These are phyloP conservation scores for Tarsius wallacei DNA, from an alignment of 2,797 vertebrate species.

Conservation along the genomic window DNA sequence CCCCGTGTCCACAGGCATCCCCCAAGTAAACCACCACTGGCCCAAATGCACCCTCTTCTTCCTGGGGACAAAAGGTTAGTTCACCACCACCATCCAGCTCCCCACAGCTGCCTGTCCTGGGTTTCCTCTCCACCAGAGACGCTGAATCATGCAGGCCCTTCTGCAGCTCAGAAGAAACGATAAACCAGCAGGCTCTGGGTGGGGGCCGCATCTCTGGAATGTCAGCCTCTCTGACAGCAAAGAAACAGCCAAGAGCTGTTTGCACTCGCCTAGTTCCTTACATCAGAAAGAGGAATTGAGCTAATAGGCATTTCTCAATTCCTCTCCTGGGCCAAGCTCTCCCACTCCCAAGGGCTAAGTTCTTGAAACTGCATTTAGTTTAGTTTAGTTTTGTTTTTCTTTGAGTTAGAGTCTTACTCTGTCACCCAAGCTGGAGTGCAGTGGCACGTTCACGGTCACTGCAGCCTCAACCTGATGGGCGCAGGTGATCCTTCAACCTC, in stretches of 20 bases:
- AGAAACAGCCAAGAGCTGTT: slow-evolving; percentile 84
- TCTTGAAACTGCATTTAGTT: slow-evolving; percentile 59
- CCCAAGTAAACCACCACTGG: not conserved
- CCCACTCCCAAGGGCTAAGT: slow-evolving; percentile 51
- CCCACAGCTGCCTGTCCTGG: slow-evolving; percentile 50
- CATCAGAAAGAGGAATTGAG: slow-evolving; percentile 83
- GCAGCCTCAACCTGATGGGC: no score
- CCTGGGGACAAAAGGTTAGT: not conserved
- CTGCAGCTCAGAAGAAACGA: slow-evolving; percentile 73
- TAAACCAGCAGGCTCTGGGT: slow-evolving; percentile 80
- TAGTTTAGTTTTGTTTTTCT: no score
- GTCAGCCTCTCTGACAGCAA: slow-evolving; percentile 79
- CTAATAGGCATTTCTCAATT: slow-evolving; percentile 80
- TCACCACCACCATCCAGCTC: not conserved
- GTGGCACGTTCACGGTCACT: no score
- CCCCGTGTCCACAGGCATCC: not conserved
- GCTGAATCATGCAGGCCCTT: slow-evolving; percentile 79
- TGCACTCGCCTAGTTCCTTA: slow-evolving; percentile 81
- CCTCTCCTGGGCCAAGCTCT: slow-evolving; percentile 65
- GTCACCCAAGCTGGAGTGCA: no score
- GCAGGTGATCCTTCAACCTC: no score
- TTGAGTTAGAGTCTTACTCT: no score
- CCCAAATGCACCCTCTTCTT: not conserved
- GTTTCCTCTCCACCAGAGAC: not conserved
- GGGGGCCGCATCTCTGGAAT: slow-evolving; percentile 79